A percentile compares a stretch with the other conserved stretches of the same genome.
phyloP scores from a whole-genome alignment of 35 echinoderm and acorn worm genomes.

The Chiridota heheva region DNA sequence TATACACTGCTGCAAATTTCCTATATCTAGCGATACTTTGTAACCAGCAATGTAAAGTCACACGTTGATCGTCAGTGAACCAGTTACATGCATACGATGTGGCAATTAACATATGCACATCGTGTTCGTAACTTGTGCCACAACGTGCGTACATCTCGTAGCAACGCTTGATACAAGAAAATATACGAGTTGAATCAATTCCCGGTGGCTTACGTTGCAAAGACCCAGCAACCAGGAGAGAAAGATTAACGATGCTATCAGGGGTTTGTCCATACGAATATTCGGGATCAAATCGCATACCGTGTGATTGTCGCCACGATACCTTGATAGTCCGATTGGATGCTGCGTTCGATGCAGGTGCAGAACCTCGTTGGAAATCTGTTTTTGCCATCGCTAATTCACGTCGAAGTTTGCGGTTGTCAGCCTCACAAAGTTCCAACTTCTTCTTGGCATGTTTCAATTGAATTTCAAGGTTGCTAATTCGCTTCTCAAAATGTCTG shows the following conservation, averaged over 20 bases:
- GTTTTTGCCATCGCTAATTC: slow-evolving; percentile 57
- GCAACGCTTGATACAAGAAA: slow-evolving; percentile 74
- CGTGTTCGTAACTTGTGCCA: slow-evolving; percentile 81
- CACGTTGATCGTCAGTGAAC: slow-evolving; percentile 88
- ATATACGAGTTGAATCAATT: slow-evolving; percentile 69
- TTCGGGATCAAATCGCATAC: slow-evolving; percentile 46
- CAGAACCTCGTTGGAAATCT: slow-evolving; percentile 51
- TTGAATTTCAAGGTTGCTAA: slow-evolving; percentile 61
- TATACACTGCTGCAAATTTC: slow-evolving; percentile 84
- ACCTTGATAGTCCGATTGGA: not conserved
- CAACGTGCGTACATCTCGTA: slow-evolving; percentile 91
- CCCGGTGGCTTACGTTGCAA: slow-evolving; percentile 72
- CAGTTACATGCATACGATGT: slow-evolving; percentile 98
- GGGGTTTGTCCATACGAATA: slow-evolving; percentile 68
- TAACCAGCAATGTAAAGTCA: slow-evolving; percentile 91
- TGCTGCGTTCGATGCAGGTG: slow-evolving; percentile 48
- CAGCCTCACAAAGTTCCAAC: slow-evolving; percentile 66
- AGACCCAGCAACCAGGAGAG: slow-evolving; percentile 80
- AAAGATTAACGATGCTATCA: slow-evolving; percentile 77
- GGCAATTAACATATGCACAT: slow-evolving; percentile 94
- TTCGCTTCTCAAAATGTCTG: slow-evolving; percentile 40
- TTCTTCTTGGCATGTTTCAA: slow-evolving; percentile 78
- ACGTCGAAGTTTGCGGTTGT: slow-evolving; percentile 61
- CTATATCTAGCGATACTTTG: slow-evolving; percentile 95
- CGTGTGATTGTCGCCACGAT: slow-evolving; percentile 21